Percentiles rank a stretch among this genome's conserved stretches.
phyloP scores from a whole-genome alignment of 2,113 vertebrate species.

The Noturus placidus region DNA sequence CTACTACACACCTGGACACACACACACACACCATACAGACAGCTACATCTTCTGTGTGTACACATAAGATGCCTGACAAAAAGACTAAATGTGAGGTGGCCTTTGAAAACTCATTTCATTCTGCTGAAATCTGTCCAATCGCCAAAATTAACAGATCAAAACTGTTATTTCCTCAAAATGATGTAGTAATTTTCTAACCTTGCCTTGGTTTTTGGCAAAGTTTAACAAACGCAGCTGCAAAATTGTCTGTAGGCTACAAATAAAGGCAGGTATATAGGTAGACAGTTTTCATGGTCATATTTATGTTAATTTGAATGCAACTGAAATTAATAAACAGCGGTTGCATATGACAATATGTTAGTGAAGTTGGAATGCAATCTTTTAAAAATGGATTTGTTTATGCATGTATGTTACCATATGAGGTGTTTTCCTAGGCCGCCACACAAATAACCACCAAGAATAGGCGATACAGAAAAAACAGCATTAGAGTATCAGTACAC shows the following conservation, averaged over 20 bases:
- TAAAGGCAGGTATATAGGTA: not conserved
- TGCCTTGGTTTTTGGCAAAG: not conserved
- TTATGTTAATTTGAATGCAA: not conserved
- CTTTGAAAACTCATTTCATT: not conserved
- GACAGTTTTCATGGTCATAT: not conserved
- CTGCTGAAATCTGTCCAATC: not conserved
- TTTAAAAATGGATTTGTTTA: not conserved
- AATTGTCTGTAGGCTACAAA: not conserved
- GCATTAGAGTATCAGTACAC: not conserved
- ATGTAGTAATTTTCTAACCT: not conserved
- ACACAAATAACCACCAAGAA: not conserved
- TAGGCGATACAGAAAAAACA: not conserved
- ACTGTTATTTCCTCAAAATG: constrained; percentile 24
- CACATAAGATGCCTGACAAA: not conserved
- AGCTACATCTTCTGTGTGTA: not conserved
- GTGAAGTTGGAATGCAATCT: not conserved
- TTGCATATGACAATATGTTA: not conserved
- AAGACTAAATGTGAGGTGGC: not conserved
- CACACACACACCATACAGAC: not conserved
- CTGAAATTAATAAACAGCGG: not conserved
- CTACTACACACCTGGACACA: constrained; percentile 85
- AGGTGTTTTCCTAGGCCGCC: no score
- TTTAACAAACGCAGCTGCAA: not conserved
- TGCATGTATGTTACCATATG: not conserved
- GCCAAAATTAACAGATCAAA: not conserved